Evolutionary conservation across 2,888 invertebrate genomes (phyloP), one percentile per base, ranked within the genome.

Genomic region (Yponomeuta cagnagella): DNA sequence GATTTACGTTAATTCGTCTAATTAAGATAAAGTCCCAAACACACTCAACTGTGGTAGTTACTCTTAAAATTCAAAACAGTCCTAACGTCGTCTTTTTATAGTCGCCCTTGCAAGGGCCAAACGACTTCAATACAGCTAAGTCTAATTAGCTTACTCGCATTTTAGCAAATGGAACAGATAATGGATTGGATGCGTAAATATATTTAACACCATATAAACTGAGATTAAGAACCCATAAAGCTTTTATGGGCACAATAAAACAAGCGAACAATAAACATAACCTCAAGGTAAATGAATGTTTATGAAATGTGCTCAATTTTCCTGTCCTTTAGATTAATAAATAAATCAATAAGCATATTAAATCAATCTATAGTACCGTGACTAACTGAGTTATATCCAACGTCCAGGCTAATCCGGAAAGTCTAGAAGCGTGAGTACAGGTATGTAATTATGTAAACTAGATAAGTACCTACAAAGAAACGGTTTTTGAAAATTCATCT

Each of bases 1-100:
- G 82, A 85, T 85, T 86, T 83, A 84, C 83, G 81, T 79, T 81
- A 80, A 83, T 84, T 80, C 80, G 77, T 79, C 83, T 85, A 83
- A 85, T 85, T 83, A 82, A 76, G 72, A 77, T 74, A 75, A 74
- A 76, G 76, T 75, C 78, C 74, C 75, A 79, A 76, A 76, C 73
- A 71, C 74, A 76, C 73, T 73, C 74, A 30, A 37, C 30, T 12
- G 15, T 48, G 30, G 48, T 12, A 10, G 68, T 52, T 23, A 30
- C 68, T 68, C 67, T 68, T 68, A 68, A 68, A 43, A 68, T 68
- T 68, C 52, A 68, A 52, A 52, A 52, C 52, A 68, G 52, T 12
- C 10, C 52, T 23, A 68, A 31, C 68, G 31, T 31, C 23, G n/a
- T 5, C 23, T 68, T 68, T 68, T 68, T 68, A 68, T 10, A 31